Evolutionary conservation across 2,888 invertebrate species (phyloP).

Genomic region (Fragum sueziense): DNA sequence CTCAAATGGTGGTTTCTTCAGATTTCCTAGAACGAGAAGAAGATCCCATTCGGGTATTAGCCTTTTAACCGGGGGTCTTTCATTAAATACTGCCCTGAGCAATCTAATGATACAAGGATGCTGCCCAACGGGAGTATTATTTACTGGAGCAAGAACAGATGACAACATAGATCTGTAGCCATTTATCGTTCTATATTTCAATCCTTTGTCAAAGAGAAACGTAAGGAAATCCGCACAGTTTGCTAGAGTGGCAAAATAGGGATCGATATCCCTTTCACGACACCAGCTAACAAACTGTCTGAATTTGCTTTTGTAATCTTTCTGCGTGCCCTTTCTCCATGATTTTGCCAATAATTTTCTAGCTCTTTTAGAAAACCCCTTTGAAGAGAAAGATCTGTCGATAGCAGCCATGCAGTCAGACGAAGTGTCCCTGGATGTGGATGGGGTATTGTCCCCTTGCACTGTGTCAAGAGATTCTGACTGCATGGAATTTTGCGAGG

Average conservation of each 20-base stretch:
- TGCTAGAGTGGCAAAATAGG: slow-evolving; percentile 34
- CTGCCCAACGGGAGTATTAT: slow-evolving; percentile 28
- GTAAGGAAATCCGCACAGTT: slow-evolving; percentile 26
- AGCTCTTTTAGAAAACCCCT: slow-evolving; percentile 29
- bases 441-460: slow-evolving; percentile 32
- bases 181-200: slow-evolving; percentile 25
- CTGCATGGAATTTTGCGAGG: slow-evolving; percentile 37
- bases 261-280: slow-evolving; percentile 44
- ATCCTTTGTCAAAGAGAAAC: slow-evolving; percentile 21
- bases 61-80: slow-evolving; percentile 36
- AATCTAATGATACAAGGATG: slow-evolving; percentile 34
- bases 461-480: slow-evolving; percentile 31
- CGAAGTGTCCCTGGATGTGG: slow-evolving; percentile 21
- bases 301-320: slow-evolving; percentile 30
- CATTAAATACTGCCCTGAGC: slow-evolving; percentile 41
- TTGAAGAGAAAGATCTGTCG: slow-evolving; percentile 29
- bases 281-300: slow-evolving; percentile 46
- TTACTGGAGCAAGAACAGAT: slow-evolving; percentile 22
- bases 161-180: slow-evolving; percentile 36
- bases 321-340: slow-evolving; percentile 22
- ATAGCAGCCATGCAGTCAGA: slow-evolving; percentile 34
- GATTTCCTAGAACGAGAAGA: slow-evolving; percentile 28
- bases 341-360: slow-evolving; percentile 32
- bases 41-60: slow-evolving; percentile 48
- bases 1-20: slow-evolving; percentile 36